A percentile compares a stretch with the other conserved stretches of the same genome.
Conservation (phyloP, 2,113 vertebrate species). For the Proterorhinus semilunaris region DNA sequence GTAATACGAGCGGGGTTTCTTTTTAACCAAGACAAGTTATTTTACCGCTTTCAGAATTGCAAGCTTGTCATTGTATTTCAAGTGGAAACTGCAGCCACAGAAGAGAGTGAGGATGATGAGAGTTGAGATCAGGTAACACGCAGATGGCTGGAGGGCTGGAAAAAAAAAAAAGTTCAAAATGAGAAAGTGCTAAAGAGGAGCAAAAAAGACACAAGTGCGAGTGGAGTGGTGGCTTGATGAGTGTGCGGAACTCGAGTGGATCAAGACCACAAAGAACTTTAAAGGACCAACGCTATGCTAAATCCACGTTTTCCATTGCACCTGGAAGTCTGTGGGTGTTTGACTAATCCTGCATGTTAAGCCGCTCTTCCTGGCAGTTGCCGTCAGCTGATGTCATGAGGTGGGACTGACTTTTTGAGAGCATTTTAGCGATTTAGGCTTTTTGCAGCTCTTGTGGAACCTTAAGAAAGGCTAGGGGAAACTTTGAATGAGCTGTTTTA, state of each 20-base stretch:
- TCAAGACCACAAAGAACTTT: background rate
- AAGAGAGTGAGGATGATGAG: background rate
- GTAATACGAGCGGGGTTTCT: background rate
- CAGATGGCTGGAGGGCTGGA: background rate
- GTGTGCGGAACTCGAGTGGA: background rate
- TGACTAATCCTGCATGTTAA: too few relatives aligned
- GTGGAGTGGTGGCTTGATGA: background rate
- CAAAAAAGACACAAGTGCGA: background rate
- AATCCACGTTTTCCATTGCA: too few relatives aligned
- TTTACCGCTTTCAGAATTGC: background rate
- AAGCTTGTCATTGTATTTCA: background rate
- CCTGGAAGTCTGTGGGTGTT: too few relatives aligned
- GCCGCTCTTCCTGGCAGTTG: too few relatives aligned
- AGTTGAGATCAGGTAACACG: constrained; percentile 3
- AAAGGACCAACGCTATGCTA: background rate
- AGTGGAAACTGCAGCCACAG: background rate
- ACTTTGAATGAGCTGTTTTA: too few relatives aligned
- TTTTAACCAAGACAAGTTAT: background rate
- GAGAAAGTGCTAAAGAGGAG: constrained; percentile 7
- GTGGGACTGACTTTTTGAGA: too few relatives aligned
- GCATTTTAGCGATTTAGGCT: too few relatives aligned
- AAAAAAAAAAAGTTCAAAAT: background rate
- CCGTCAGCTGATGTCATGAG: too few relatives aligned
- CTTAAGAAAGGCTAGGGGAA: too few relatives aligned
- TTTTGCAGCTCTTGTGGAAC: too few relatives aligned